A percentile compares a stretch with the other conserved stretches of the same genome.
These are phyloP conservation scores for Temnothorax longispinosus DNA, from an alignment of 1,140 invertebrate species.

Conservation along the genomic window DNA sequence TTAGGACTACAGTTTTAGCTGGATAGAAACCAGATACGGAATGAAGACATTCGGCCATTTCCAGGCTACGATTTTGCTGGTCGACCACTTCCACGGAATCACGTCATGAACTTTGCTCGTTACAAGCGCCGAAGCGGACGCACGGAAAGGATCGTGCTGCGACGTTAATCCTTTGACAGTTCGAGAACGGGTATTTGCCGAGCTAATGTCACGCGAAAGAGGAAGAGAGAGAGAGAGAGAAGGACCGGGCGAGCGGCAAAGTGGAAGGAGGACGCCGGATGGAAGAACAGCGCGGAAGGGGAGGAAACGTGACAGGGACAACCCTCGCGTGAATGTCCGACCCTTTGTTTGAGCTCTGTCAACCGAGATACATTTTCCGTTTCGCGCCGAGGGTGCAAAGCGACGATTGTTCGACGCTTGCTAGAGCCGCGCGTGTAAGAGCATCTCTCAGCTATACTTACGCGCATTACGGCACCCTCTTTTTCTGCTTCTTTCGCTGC, in stretches of 20 bases:
- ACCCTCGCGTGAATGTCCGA: conserved; percentile 76
- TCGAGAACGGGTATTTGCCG: conserved; percentile 75
- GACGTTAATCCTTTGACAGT: conserved; percentile 76
- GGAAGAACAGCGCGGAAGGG: conserved; percentile 35
- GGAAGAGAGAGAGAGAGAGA: conserved; percentile 32
- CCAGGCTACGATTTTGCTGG: conserved; percentile 48
- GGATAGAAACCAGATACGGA: conserved; percentile 33
- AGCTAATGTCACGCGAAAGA: conserved; percentile 74
- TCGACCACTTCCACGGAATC: conserved; percentile 36
- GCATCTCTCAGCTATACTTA: conserved; percentile 70
- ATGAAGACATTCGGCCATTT: conserved; percentile 54
- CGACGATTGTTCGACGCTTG: conserved; percentile 79
- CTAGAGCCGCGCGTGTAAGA: conserved; percentile 67
- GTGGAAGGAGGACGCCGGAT: conserved; percentile 19
- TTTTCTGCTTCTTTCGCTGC: conserved; percentile 42
- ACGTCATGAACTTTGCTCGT: conserved; percentile 58
- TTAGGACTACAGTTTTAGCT: conserved; percentile 20
- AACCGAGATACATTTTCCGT: conserved; percentile 83
- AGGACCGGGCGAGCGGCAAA: background rate
- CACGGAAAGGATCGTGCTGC: conserved; percentile 52
- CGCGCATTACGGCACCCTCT: conserved; percentile 60
- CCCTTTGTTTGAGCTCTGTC: conserved; percentile 84
- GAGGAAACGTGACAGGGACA: conserved; percentile 63
- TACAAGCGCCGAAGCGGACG: conserved; percentile 29
- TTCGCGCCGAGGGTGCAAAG: conserved; percentile 81